phyloP scores from a whole-genome alignment of 2,888 invertebrate species.

The Ariolimax columbianus region DNA sequence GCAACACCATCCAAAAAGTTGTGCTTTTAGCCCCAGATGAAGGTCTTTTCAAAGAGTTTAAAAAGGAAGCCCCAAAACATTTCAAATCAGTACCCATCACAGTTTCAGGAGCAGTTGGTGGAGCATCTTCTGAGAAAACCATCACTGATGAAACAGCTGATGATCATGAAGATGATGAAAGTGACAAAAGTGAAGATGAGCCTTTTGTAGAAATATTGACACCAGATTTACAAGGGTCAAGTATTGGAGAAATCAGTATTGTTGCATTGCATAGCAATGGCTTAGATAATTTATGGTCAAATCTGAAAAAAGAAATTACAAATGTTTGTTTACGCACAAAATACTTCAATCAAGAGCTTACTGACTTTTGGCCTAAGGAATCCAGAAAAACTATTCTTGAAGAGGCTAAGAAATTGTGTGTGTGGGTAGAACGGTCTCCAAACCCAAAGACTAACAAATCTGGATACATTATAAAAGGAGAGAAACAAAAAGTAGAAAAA shows the following conservation, averaged over 20 bases:
- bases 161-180: background rate
- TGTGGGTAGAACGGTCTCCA: slow-evolving; percentile 15
- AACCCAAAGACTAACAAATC: slow-evolving; percentile 19
- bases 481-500: slow-evolving; percentile 31
- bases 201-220: background rate
- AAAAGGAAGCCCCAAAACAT: slow-evolving; percentile 7
- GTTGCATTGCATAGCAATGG: background rate
- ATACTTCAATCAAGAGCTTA: slow-evolving; percentile 25
- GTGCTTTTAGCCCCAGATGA: slow-evolving; percentile 25
- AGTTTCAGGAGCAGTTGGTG: background rate
- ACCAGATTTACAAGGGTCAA: background rate
- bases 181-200: slow-evolving; percentile 3
- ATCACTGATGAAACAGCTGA: background rate
- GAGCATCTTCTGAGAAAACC: background rate
- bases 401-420: slow-evolving; percentile 25
- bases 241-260: slow-evolving; percentile 20
- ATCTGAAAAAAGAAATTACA: slow-evolving; percentile 12
- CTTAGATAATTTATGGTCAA: slow-evolving; percentile 22
- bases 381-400: slow-evolving; percentile 1
- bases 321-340: slow-evolving; percentile 10
- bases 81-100: background rate
- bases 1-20: slow-evolving; percentile 1
- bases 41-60: slow-evolving; percentile 30
- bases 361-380: slow-evolving; percentile 1
- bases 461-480: slow-evolving; percentile 45